Evolutionary conservation across 64 coral and sea anemone species (phyloP), one percentile per base, ranked within the genome.

Genomic region (Montipora capricornis): DNA sequence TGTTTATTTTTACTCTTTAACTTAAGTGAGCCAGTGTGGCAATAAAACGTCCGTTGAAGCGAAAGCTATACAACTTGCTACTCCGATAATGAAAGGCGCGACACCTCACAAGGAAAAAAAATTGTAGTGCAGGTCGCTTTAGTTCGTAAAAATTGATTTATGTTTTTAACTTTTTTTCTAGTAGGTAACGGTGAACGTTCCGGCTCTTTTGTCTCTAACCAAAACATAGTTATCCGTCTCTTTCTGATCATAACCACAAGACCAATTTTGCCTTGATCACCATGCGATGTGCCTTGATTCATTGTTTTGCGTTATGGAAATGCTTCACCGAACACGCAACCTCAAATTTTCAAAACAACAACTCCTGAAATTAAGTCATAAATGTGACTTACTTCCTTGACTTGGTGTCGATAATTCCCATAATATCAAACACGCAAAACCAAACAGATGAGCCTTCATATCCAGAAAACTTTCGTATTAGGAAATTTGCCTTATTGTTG

Each of bases 281-380:
- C 47, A 6, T n/a, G 2, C 5, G 13, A 47, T 16, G 14, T 17
- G 5, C 46, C 15, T 48, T 76, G 74, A 16, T 76, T 76, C 74
- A 13, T 78, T 86, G 19, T 86, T 86, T 70, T 71, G 17, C 71
- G 47, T 48, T 86, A 50, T 22, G 0, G 67, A 70, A 50, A 86
- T 86, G 60, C 82, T 86, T 45, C 46, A 73, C 19, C 47, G 64
- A 86, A 70, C 67, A 86, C 82, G 66, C 71, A 86, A 86, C 80
- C 26, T 73, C 1, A 48, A 70, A 49, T 46, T 71, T 62, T 47
- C 2, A 71, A 49, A 86, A 52, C 10, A 68, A 71, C 68, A 71
- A 6, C 44, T 51, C 17, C 66, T 3, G 12, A 73, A 51, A 73
- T 86, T 49, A 50, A 46, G 82, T 73, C 64, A 86, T 20, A 20